Evolutionary conservation across 2,888 invertebrate species (phyloP), one percentile per base, ranked within the genome.

Genomic region (Macrophya alboannulata): DNA sequence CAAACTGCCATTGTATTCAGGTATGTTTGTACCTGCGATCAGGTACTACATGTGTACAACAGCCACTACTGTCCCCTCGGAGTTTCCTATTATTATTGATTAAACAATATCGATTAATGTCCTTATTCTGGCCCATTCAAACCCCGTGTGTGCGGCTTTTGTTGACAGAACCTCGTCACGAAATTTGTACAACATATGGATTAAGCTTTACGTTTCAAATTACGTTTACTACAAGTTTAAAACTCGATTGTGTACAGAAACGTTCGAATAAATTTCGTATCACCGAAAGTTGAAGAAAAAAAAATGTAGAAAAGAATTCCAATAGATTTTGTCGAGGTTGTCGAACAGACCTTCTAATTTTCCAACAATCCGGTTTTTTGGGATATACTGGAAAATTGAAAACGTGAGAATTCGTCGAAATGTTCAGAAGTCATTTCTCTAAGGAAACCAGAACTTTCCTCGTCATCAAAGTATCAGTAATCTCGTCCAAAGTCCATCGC

Each of bases 51-150:
- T 12, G 12, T 4, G 10, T 10, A 62, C 12, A 62, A 68, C 68
- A 31, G 15, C 31, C 37, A 68, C 76, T 6, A n/a, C 25, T 9
- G 6, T 48, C 77, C 55, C 76, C 31, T 25, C 37, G n/a, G 55
- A 17, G 51, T 43, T 77, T 31, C 51, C 51, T 55, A 45, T 81
- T 81, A 81, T 62, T 81, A 81, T 81, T 62, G 81, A 81, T 81
- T 59, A 62, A 81, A 81, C 81, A 81, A 81, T 81, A 62, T 62
- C 59, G 81, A 81, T 81, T 62, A 43, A 81, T 21, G 59, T 62
- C 81, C 81, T 43, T 25, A 81, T 81, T 43, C 12, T 10, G 62
- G 12, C 40, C 43, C 81, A 81, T 81, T 81, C 62, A 59, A 62
- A 62, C 21, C 12, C 12, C 59, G 12, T 48, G 10, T 62, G 62